Conservation (phyloP, 2,888 invertebrate species). For the Omphaloscelis lunosa region DNA sequence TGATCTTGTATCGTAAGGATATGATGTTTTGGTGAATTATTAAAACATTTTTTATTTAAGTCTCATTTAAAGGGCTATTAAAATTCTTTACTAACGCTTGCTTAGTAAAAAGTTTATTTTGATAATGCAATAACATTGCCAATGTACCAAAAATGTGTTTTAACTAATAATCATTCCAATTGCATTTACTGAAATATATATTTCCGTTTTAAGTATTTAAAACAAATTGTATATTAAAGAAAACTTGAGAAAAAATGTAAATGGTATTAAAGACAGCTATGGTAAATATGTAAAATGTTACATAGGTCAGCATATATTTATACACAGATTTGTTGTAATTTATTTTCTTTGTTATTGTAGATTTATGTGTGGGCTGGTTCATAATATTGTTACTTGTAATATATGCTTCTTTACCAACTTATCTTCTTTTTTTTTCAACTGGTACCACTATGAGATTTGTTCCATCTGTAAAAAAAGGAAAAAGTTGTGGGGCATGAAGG, state of each 20-base stretch:
- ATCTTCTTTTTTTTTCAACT: slow-evolving; percentile 71
- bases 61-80: slow-evolving; percentile 43
- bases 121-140: slow-evolving; percentile 25
- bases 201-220: slow-evolving; percentile 14
- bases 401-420: slow-evolving; percentile 15
- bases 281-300: slow-evolving; percentile 33
- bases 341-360: slow-evolving; percentile 27
- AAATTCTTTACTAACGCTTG: slow-evolving; percentile 6
- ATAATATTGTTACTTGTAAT: slow-evolving; percentile 36
- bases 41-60: slow-evolving; percentile 35
- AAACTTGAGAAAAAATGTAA: slow-evolving; percentile 14
- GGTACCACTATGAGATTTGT: slow-evolving; percentile 78
- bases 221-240: slow-evolving; percentile 27
- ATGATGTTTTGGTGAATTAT: slow-evolving; percentile 19
- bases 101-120: slow-evolving; percentile 10
- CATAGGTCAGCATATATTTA: slow-evolving; percentile 28
- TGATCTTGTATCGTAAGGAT: slow-evolving; percentile 1
- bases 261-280: slow-evolving; percentile 14
- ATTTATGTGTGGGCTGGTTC: slow-evolving; percentile 47
- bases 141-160: slow-evolving; percentile 30
- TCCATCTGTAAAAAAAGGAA: slow-evolving; percentile 71
- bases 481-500: neutral
- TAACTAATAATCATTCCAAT: slow-evolving; percentile 50
- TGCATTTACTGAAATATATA: slow-evolving; percentile 46
- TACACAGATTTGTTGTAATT: slow-evolving; percentile 39